Percentiles rank a stretch among this genome's conserved stretches.
phyloP scores from a whole-genome alignment of 2,797 vertebrate species.

The Molossus molossus region DNA sequence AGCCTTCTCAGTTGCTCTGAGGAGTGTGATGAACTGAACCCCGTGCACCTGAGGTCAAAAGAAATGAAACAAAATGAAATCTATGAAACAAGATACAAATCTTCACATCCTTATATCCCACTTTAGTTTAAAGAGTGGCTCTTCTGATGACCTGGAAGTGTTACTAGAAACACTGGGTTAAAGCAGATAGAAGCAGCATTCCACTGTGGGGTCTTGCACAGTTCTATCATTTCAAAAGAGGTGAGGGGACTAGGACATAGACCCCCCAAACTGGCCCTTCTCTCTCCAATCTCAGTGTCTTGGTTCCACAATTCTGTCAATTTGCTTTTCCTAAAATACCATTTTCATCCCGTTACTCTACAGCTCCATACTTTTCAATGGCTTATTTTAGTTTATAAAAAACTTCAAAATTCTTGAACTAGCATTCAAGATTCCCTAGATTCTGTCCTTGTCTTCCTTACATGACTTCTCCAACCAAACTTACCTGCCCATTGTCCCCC shows the following conservation, averaged over 20 bases:
- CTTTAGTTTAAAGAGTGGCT: neutral
- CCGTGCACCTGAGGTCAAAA: fast-evolving
- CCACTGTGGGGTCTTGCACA: neutral
- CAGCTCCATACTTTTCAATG: neutral
- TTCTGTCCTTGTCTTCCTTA: neutral
- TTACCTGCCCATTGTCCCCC: too few species aligned
- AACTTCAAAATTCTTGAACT: neutral
- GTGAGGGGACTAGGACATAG: neutral
- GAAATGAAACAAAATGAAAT: constrained; percentile 8
- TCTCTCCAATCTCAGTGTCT: neutral
- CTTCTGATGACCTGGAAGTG: neutral
- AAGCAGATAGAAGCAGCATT: neutral
- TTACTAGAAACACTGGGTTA: neutral
- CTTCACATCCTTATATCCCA: neutral
- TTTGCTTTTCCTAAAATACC: neutral
- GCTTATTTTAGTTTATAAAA: neutral
- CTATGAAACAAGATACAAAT: neutral
- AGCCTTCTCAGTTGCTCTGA: neutral
- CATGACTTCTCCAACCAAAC: neutral
- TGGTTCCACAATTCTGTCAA: neutral
- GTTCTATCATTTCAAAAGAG: neutral
- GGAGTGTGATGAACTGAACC: neutral
- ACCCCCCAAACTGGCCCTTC: neutral
- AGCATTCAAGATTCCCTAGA: neutral
- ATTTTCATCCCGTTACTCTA: neutral